These are phyloP conservation scores for Cephus spinipes DNA, from an alignment of 2,888 invertebrate genomes.

Conservation along the genomic window DNA sequence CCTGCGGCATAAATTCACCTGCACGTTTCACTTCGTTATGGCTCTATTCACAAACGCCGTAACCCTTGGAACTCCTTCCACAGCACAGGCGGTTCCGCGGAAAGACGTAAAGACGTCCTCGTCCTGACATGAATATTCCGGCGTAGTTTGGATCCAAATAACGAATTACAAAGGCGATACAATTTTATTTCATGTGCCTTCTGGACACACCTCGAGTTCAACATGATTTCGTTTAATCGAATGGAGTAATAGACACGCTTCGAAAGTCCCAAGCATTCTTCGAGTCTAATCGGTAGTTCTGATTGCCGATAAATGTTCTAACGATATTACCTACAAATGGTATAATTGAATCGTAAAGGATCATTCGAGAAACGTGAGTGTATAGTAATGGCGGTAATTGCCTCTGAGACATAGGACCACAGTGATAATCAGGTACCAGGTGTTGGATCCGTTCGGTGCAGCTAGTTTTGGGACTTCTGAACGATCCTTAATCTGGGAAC, in stretches of 20 bases:
- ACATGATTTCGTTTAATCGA: background rate
- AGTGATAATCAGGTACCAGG: slow-evolving; percentile 51
- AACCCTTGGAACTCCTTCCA: background rate
- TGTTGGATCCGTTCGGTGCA: slow-evolving; percentile 50
- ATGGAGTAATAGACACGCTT: background rate
- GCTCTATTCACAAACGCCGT: slow-evolving; percentile 53
- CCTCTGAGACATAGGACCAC: slow-evolving; percentile 34
- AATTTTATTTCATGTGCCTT: background rate
- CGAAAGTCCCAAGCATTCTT: background rate
- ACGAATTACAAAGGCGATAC: background rate
- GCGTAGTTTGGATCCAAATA: background rate
- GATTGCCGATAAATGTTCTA: background rate
- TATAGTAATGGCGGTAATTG: slow-evolving; percentile 36
- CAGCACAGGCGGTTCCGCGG: background rate
- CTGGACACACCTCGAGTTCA: background rate
- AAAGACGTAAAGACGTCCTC: background rate
- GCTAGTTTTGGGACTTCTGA: slow-evolving; percentile 46
- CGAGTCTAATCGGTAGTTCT: background rate
- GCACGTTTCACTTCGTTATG: slow-evolving; percentile 58
- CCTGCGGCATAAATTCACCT: slow-evolving; percentile 57
- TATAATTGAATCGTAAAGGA: background rate
- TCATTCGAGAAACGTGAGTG: slow-evolving; percentile 24
- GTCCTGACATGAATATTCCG: background rate
- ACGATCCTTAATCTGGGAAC: slow-evolving; percentile 27
- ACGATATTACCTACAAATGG: background rate